Base-by-base conservation (phyloP, 2,888 invertebrate species). In the Brachyopa scutellaris region DNA sequence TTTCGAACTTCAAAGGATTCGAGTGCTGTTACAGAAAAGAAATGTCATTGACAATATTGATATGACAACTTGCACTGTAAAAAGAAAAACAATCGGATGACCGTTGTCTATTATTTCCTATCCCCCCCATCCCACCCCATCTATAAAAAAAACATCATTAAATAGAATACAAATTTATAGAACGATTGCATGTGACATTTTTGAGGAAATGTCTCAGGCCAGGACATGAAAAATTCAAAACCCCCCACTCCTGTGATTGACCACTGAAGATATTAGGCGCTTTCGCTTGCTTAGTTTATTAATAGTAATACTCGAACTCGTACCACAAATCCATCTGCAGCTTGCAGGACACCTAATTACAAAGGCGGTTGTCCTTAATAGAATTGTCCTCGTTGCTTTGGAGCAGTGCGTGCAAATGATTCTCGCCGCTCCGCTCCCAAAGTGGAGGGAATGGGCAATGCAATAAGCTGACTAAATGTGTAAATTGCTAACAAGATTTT, bases 111-210 rank as follows among this genome's bases (percentile, higher is more conserved):
- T 61, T 79, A 73, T 73, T 53, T 64, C 33, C 36, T 38, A 29
- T 1, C 62, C 55, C 42, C 59, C n/a, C 36, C 23, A 11, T n/a
- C 4, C 13, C 4, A 29, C 9, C 7, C 2, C 13, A 26, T 17
- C 36, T 36, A 6, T n/a, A 26, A 17, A 5, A 3, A 6, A 17
- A 3, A 21, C 45, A 13, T 26, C 26, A 26, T 26, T 45, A 29
- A 45, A 31, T 45, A 61, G 45, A 33, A 47, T 1, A 45, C 5
- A 4, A 13, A 21, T 33, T 51, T 19, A n/a, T n/a, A n/a, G 23
- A 29, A 61, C 49, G 38, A 53, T 73, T 74, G 79, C 61, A 73
- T 79, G 67, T 74, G 79, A 74, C 79, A 79, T 74, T 67, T 79
- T 55, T 47, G 38, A 61, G 33, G 33, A 55, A 64, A 70, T 57